phyloP scores from a whole-genome alignment of 1,140 invertebrate species.

The Brachionus rubens region DNA sequence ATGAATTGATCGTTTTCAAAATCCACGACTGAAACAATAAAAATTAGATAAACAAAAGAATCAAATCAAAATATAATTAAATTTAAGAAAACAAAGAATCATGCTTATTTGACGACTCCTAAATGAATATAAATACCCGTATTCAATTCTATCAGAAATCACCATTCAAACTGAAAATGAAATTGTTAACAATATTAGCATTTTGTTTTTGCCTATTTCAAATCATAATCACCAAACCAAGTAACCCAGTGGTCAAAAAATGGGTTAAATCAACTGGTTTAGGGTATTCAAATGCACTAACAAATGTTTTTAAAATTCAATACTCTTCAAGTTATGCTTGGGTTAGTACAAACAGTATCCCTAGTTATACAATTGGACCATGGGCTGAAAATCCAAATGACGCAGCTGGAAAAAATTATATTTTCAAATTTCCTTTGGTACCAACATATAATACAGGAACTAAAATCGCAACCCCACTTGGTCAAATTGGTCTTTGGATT shows the following conservation, averaged over 20 bases:
- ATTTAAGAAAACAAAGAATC: too few species aligned
- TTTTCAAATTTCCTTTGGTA: neutral
- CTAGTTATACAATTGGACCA: neutral
- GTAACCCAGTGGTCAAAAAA: neutral
- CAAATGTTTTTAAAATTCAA: neutral
- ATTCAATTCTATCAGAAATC: too few species aligned
- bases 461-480: neutral
- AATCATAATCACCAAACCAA: too few species aligned
- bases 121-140: too few species aligned
- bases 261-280: neutral
- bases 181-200: too few species aligned
- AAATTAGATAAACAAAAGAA: too few species aligned
- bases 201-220: too few species aligned
- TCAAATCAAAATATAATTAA: too few species aligned
- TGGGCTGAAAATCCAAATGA: slow-evolving; percentile 1
- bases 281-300: neutral
- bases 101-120: too few species aligned
- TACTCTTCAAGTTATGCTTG: neutral
- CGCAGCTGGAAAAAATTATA: neutral
- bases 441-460: neutral
- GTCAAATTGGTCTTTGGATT: neutral
- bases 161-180: too few species aligned
- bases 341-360: neutral
- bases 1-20: too few species aligned
- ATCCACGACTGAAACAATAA: too few species aligned